Base-by-base conservation (phyloP, 2,113 vertebrate species). In the Peucedramus taeniatus region DNA sequence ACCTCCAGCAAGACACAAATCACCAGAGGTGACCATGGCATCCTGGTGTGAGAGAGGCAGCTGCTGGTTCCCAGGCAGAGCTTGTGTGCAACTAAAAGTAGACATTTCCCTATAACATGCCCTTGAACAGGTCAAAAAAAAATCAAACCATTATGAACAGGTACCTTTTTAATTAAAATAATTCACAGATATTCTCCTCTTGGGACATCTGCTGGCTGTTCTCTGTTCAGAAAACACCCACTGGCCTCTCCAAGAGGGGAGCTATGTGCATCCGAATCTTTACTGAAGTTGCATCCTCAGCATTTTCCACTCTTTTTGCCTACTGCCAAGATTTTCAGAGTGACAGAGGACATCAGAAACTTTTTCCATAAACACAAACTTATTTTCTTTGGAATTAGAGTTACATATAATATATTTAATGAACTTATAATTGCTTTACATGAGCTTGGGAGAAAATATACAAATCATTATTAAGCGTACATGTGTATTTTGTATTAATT, bases 1-100 rank as follows among this genome's bases (percentile, higher is more conserved):
- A 94, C 56, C 61, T 93, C 87, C 63, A 91, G 79, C 77, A 82
- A 75, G 88, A 86, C n/a, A 56, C 71, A 95, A 92, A 89, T 82
- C 65, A 89, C n/a, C 44, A 71, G 68, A 74, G 71, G 71, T 91
- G 91, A 93, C 71, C 63, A 66, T 0, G 0, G 28, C 37, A 93
- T 40, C 68, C 44, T 63, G 39, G 18, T 35, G 50, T 35, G 76
- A 71, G 40, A 45, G 37, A 26, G 16, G 35, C 8, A 0, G 2
- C 37, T 26, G 53, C 53, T 65, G 57, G 7, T 49, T 50, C 61
- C 37, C 37, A 40, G 22, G 15, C 24, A 74, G 40, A 61, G 35
- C 23, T 17, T 65, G 22, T n/a, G 42, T n/a, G 63, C 49, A 54
- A 51, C 23, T 40, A 8, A 10, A 65, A 87, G 57, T 4, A 54